phyloP scores from a whole-genome alignment of 2,888 invertebrate species.

The Volucella zonaria region DNA sequence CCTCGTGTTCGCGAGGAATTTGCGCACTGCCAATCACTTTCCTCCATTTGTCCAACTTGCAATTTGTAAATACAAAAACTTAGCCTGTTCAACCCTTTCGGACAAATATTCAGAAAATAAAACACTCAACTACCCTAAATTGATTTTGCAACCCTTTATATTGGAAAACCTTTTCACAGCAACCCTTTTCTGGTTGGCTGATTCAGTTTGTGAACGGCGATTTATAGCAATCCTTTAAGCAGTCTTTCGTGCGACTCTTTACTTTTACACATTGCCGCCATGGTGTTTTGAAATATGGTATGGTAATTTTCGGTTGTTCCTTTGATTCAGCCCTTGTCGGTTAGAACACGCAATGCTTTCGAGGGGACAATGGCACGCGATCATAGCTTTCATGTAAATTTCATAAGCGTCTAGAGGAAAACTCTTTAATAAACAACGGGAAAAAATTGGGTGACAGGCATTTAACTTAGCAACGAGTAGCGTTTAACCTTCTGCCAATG shows the following conservation, averaged over 20 bases:
- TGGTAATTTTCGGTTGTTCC: conserved; percentile 66
- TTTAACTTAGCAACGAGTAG: conserved; percentile 64
- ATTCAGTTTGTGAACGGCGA: not conserved
- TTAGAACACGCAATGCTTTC: conserved; percentile 44
- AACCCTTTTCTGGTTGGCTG: conserved; percentile 46
- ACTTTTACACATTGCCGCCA: not conserved
- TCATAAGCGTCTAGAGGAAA: conserved; percentile 48
- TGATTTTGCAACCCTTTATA: conserved; percentile 32
- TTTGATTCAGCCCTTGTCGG: conserved; percentile 14
- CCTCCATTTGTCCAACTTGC: too few relatives aligned
- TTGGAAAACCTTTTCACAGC: not conserved
- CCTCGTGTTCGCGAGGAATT: too few relatives aligned
- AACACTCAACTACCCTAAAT: not conserved
- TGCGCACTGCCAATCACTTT: too few relatives aligned
- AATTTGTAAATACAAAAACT: too few relatives aligned
- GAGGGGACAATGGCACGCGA: conserved; percentile 66
- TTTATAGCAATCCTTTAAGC: conserved; percentile 19
- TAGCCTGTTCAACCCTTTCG: too few relatives aligned
- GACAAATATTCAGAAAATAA: too few relatives aligned
- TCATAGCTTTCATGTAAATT: conserved; percentile 65
- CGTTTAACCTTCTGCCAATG: conserved; percentile 58
- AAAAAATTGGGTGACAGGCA: conserved; percentile 66
- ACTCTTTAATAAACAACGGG: conserved; percentile 62
- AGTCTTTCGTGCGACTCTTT: conserved; percentile 19
- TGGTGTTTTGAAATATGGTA: conserved; percentile 49